Base-by-base conservation (phyloP, 2,888 invertebrate genomes). In the Heterodera filipjevi region DNA sequence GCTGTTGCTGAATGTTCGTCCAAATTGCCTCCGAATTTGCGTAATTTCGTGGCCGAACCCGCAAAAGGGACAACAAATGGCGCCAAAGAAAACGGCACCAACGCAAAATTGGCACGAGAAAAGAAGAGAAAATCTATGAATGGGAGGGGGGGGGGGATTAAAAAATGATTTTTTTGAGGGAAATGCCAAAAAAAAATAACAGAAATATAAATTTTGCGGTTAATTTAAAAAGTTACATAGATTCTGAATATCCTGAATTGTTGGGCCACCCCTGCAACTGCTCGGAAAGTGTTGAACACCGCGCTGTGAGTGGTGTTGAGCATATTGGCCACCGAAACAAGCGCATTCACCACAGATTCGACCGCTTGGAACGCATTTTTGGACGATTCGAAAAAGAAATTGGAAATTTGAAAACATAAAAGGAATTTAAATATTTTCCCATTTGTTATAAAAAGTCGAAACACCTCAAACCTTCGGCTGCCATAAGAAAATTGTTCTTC, bases 301-400 rank as follows among this genome's bases (percentile, higher is more conserved):
- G 97, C 96, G 89, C 94, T 94, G 90, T 95, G 96, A 70, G 97
- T 96, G 33, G 96, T 96, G 89, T 97, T 97, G 78, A 98, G 90
- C 95, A 98, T 96, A 92, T 95, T 94, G 3, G 96, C 94, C 3
- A 98, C 93, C 76, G 97, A 96, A 30, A 94, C 94, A 84, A 97
- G 94, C 0, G 97, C 95, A 84, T 93, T 93, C 2, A 96, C 95
- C 32, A 96, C 92, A 76, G 95, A 93, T 90, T 97, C 96, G 84
- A 98, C 95, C 22, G 95, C 95, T 87, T 96, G 94, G 90, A 98
- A 98, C 12, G 98, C 95, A 78, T 94, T 94, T 71, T 96, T 92
- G 0, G 96, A 94, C 86, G 93, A 94, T 85, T 95, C 95, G 86
- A 71, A 64, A 79, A 77, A 3, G 66, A n/a, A n/a, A 49, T 39